Percentiles rank a stretch among this genome's conserved stretches.
These are phyloP conservation scores for Nomada fucata DNA, from an alignment of 2,888 invertebrate species.

Conservation along the genomic window DNA sequence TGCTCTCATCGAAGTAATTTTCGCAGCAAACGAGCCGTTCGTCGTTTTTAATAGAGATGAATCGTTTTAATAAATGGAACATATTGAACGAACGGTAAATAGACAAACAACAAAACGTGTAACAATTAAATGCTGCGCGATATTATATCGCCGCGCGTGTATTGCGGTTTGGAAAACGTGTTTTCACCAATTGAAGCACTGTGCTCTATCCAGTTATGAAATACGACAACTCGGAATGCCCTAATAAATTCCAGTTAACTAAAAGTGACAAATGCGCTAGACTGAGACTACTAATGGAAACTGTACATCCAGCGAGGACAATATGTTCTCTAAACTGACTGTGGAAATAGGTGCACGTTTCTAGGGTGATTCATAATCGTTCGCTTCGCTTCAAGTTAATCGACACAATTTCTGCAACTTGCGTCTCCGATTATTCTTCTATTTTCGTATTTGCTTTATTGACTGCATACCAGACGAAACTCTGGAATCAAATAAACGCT, in stretches of 20 bases:
- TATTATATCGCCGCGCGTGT: neutral
- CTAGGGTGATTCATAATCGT: slow-evolving; percentile 2
- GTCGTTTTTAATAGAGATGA: slow-evolving; percentile 6
- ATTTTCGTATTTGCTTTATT: neutral
- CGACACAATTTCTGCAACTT: neutral
- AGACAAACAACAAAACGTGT: slow-evolving; percentile 17
- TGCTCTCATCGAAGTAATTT: neutral
- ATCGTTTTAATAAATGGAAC: slow-evolving; percentile 4
- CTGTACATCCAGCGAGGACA: slow-evolving; percentile 8
- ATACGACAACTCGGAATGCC: neutral
- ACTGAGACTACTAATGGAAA: slow-evolving; percentile 1
- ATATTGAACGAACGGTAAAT: neutral
- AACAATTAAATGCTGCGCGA: slow-evolving; percentile 24
- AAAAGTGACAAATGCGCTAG: slow-evolving; percentile 25
- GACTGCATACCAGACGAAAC: slow-evolving; percentile 4
- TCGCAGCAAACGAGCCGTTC: neutral
- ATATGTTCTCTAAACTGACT: neutral
- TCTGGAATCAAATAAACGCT: slow-evolving; percentile 24
- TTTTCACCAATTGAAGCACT: slow-evolving; percentile 1
- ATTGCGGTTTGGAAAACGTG: slow-evolving; percentile 20
- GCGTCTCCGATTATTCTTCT: neutral
- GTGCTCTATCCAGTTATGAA: slow-evolving; percentile 1
- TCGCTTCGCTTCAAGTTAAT: neutral
- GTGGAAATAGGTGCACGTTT: slow-evolving; percentile 1
- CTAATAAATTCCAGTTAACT: slow-evolving; percentile 31